phyloP scores from a whole-genome alignment of 92 coral and sea anemone genomes.

The Palythoa caribaeorum region DNA sequence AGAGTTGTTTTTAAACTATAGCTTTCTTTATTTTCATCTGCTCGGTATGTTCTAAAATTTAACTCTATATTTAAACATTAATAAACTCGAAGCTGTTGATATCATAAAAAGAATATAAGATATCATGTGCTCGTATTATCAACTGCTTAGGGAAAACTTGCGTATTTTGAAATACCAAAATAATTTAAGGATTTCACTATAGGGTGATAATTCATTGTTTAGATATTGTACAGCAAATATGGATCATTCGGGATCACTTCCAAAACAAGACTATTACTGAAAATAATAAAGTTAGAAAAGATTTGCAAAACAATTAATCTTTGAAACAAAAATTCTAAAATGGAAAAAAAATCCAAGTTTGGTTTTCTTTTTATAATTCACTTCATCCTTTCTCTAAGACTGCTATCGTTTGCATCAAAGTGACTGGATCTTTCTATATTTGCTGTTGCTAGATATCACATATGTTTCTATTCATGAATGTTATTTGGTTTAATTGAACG shows the following conservation, averaged over 20 bases:
- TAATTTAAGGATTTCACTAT: background rate
- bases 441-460: slow-evolving; percentile 87
- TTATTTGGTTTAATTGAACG: slow-evolving; percentile 24
- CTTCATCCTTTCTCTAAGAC: background rate
- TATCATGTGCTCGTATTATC: no score
- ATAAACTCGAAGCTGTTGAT: no score
- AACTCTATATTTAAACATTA: slow-evolving; percentile 3
- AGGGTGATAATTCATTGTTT: slow-evolving; percentile 6
- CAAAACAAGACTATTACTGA: background rate
- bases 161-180: background rate
- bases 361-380: background rate
- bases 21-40: slow-evolving; percentile 4
- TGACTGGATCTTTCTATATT: background rate
- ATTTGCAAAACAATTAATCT: background rate
- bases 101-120: no score
- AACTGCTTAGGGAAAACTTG: background rate
- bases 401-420: background rate
- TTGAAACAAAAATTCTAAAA: background rate
- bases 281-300: background rate
- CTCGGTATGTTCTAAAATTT: background rate
- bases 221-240: background rate
- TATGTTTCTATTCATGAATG: slow-evolving; percentile 73
- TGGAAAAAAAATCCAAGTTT: background rate
- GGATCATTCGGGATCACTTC: background rate
- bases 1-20: background rate